These are phyloP conservation scores for Perodicticus potto DNA, from an alignment of 2,797 vertebrate species.

Conservation along the genomic window DNA sequence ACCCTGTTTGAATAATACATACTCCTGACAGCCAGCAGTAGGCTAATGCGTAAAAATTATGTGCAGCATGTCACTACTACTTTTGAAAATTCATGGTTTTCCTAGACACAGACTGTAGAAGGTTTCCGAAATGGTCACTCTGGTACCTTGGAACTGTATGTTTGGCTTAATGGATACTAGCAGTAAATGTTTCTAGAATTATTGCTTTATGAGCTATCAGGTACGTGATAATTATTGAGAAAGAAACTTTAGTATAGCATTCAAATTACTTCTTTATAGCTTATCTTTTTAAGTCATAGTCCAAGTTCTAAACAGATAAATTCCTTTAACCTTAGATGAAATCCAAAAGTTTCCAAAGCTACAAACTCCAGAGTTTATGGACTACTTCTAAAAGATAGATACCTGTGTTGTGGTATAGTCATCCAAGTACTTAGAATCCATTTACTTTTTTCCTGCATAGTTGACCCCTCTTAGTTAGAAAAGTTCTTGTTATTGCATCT, in stretches of 20 bases:
- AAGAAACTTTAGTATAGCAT: neutral
- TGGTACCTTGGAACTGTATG: neutral
- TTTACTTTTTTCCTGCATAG: neutral
- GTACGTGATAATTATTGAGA: neutral
- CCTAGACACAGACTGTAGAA: neutral
- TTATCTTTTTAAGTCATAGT: neutral
- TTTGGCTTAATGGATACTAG: neutral
- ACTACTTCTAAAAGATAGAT: neutral
- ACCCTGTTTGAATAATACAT: constrained; percentile 83
- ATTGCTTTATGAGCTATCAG: neutral
- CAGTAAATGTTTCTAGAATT: constrained; percentile 13
- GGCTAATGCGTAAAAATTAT: constrained; percentile 80
- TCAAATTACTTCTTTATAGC: neutral
- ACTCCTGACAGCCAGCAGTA: constrained; percentile 43
- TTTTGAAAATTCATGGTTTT: constrained; percentile 81
- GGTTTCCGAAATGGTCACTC: constrained; percentile 25
- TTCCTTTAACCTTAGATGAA: neutral
- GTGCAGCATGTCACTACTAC: constrained; percentile 60
- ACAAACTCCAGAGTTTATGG: neutral
- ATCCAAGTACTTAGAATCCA: neutral
- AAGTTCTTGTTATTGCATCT: neutral
- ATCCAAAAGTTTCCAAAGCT: neutral
- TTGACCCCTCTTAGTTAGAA: neutral
- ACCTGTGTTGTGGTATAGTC: neutral
- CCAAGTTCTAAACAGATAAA: neutral